Base-by-base conservation (phyloP, 2,113 vertebrate genomes). In the Periophthalmus modestus region DNA sequence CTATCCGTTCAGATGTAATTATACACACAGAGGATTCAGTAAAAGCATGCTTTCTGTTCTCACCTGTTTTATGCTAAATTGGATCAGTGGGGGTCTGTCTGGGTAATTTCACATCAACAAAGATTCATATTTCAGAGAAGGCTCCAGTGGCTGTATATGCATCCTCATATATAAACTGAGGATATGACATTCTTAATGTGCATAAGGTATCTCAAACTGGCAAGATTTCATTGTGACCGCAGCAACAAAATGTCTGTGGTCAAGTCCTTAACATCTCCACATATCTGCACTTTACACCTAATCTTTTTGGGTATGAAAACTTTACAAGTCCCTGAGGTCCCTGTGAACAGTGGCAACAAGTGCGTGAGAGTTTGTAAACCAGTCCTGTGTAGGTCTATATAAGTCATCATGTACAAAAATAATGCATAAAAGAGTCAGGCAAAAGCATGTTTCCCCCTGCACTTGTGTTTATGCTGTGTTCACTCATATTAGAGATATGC, bases 51-150 rank as follows among this genome's bases (percentile, higher is more conserved):
- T 58, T 68, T 33, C 54, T 65, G 52, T 63, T 63, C 57, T 16
- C 4, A 52, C 50, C 39, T 43, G 39, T 18, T 55, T 72, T 68
- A 52, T 75, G 33, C 50, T 62, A 61, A 61, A 65, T 59, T 39
- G n/a, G 46, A 54, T 50, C 72, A 21, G 77, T 66, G 69, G 28
- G 34, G 68, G 14, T 62, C 66, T 34, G 68, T 58, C 68, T 65
- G 54, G 58, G 50, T 62, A 68, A 66, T 81, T 82, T 74, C 52
- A 19, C 59, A 67, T 61, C 70, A 81, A 57, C 75, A 75, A 18
- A 47, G 52, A 24, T 77, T 86, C 62, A 82, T 84, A 50, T 58
- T 75, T 71, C 69, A 36, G 61, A 50, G 6, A 73, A 46, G 48
- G 24, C 48, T 52, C 48, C 4, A 52, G 7, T 18, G 19, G 68